Percentiles rank a stretch among this genome's conserved stretches.
Conservation (phyloP, 2,888 invertebrate genomes). For the Oxytorus armatus region DNA sequence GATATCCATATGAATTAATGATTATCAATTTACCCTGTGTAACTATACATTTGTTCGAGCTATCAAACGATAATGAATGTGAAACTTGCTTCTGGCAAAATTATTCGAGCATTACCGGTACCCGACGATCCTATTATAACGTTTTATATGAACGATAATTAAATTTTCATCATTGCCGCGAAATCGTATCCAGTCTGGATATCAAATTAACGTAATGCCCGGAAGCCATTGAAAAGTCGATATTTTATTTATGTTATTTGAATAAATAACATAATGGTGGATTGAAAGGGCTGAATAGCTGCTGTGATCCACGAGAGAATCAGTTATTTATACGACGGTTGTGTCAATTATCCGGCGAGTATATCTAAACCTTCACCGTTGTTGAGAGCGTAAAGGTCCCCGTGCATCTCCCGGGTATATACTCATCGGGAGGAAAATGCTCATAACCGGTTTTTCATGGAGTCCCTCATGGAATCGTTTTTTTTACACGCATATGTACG, state of each 20-base stretch:
- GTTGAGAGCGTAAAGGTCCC: conserved; percentile 37
- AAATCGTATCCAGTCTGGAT: background rate
- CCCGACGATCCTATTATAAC: no score
- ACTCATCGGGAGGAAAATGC: conserved; percentile 60
- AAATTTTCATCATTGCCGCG: no score
- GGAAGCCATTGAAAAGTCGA: background rate
- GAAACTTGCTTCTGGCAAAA: no score
- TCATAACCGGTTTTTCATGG: conserved; percentile 67
- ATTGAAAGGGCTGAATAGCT: conserved; percentile 4
- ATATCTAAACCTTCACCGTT: conserved; percentile 13
- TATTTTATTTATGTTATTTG: background rate
- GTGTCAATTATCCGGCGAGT: conserved; percentile 36
- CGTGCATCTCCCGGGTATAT: conserved; percentile 36
- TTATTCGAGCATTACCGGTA: no score
- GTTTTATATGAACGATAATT: background rate
- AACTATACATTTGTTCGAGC: no score
- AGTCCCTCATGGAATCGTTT: conserved; percentile 50
- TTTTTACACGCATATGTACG: conserved; percentile 34
- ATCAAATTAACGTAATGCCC: background rate
- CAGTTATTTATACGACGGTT: conserved; percentile 34
- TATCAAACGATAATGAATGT: background rate
- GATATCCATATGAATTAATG: no score
- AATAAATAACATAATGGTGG: conserved; percentile 15
- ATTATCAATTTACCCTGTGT: no score
- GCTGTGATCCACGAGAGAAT: conserved; percentile 25